Evolutionary conservation across 37 sponge, comb jelly and placozoan genomes (phyloP), one percentile per base, ranked within the genome.

Genomic region (Crambe crambe): DNA sequence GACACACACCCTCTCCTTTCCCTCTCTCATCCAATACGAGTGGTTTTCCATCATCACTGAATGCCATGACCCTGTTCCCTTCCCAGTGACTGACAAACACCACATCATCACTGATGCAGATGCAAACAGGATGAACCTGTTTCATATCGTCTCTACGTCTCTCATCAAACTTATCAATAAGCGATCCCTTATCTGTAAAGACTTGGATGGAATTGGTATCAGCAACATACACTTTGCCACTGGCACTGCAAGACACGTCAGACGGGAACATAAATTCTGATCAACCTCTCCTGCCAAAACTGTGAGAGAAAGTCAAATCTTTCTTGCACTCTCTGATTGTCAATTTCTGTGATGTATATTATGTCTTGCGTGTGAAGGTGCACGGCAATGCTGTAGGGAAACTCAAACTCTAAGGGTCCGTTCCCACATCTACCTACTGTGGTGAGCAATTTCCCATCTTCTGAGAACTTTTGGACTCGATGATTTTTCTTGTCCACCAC

Each of bases 251-350:
- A 22, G 68, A 67, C 15, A 79, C 69, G 1, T 68, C 79, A 2
- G 9, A 41, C 9, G 79, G 79, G 30, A 26, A 22, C 2, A 27
- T 12, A 20, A 79, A 34, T n/a, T n/a, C n/a, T n/a, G n/a, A n/a
- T n/a, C n/a, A n/a, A n/a, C 68, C 56, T 27, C 23, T 34, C 0
- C 38, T 47, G 1, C 56, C 56, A 42, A 67, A 67, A 22, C 21
- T 58, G 22, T 37, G 3, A 23, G 27, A 25, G 18, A 37, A 76
- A 1, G 51, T 79, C 54, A 79, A 43, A 34, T 81, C 72, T 40
- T 34, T 2, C 25, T 81, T 81, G 81, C 3, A 81, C 38, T 59
- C 81, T 56, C 27, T 81, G 39, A 38, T 72, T 81, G 30, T 56
- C 40, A 9, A 21, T 22, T 23, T 81, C 81, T 39, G 58, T 37